A percentile compares a stretch with the other conserved stretches of the same genome.
phyloP scores from a whole-genome alignment of 23 tunicate species.

The Aplidium turbinatum region DNA sequence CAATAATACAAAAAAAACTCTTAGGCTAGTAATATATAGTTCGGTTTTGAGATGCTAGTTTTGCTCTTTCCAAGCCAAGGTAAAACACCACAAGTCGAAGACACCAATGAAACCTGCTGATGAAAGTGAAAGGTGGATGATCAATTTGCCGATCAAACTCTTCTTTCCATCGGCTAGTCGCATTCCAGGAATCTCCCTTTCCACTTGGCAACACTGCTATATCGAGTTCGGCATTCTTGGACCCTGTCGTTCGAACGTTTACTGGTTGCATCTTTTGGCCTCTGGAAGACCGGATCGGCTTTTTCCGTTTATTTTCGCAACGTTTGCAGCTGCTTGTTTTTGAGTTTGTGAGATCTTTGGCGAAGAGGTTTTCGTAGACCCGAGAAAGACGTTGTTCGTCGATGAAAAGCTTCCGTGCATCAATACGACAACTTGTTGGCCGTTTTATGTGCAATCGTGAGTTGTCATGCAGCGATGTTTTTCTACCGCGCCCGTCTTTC shows the following conservation, averaged over 20 bases:
- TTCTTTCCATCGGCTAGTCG: constrained; percentile 39
- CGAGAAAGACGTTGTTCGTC: too few species aligned
- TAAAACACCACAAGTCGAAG: constrained; percentile 4
- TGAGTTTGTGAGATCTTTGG: too few species aligned
- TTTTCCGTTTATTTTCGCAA: neutral
- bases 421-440: too few species aligned
- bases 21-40: neutral
- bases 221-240: neutral
- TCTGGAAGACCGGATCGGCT: neutral
- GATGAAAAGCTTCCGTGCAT: too few species aligned
- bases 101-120: constrained; percentile 34
- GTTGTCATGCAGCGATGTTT: too few species aligned
- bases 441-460: too few species aligned
- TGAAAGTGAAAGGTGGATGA: constrained; percentile 15
- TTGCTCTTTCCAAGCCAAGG: constrained; percentile 9
- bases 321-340: too few species aligned
- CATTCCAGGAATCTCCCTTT: neutral
- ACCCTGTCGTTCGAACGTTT: neutral
- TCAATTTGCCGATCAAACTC: constrained; percentile 25
- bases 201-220: neutral
- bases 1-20: neutral
- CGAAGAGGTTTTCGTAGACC: too few species aligned
- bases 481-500: too few species aligned
- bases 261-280: neutral
- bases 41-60: constrained; percentile 2